Percentiles rank a stretch among this genome's conserved stretches.
phyloP scores from a whole-genome alignment of 2,113 vertebrate species.

The Coptodon rendalli region DNA sequence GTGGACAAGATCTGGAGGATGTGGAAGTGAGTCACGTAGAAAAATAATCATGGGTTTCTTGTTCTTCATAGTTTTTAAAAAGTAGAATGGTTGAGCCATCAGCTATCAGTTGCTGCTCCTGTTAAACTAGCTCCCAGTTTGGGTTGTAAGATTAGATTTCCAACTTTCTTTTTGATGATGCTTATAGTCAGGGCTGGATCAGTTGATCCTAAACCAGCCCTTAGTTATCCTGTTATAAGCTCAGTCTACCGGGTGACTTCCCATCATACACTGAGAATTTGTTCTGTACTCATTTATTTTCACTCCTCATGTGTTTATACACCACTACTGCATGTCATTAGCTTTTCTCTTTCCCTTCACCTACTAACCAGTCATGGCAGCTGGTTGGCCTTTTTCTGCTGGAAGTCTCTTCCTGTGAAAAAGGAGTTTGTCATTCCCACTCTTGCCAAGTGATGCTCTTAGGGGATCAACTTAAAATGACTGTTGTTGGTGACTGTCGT shows the following conservation, averaged over 20 bases:
- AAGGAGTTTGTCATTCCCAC: background rate
- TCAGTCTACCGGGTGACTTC: background rate
- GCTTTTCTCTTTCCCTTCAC: background rate
- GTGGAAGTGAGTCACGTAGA: slow-evolving; percentile 66
- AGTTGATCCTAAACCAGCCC: background rate
- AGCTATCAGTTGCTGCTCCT: background rate
- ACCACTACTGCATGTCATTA: background rate
- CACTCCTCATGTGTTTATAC: background rate
- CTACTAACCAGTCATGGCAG: background rate
- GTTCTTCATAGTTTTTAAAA: background rate
- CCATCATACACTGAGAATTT: background rate
- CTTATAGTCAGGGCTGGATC: background rate
- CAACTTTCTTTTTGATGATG: background rate
- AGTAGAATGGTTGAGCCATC: background rate
- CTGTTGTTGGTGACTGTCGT: background rate
- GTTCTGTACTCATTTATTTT: background rate
- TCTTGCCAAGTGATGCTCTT: background rate
- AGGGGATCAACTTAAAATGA: background rate
- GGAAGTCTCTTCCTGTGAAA: background rate
- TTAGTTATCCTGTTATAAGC: background rate
- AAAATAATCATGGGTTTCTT: background rate
- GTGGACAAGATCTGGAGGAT: slow-evolving; percentile 81
- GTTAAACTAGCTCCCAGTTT: background rate
- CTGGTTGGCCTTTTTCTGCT: background rate
- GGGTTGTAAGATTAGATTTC: background rate